Evolutionary conservation across 2,888 invertebrate species (phyloP), one percentile per base, ranked within the genome.

Genomic region (Baronia brevicornis): DNA sequence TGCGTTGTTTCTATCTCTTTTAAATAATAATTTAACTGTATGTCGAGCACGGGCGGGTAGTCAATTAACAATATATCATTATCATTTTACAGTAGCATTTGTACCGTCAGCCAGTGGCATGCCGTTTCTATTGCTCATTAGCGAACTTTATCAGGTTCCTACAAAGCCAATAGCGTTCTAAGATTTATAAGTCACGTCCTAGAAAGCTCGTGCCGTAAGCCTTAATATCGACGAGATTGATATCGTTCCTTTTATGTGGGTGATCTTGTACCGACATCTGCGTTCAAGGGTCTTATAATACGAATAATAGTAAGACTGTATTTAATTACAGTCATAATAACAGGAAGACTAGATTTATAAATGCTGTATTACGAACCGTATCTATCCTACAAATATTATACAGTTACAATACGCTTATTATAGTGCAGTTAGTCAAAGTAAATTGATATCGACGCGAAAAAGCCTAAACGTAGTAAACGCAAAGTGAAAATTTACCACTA

Each of bases 151-250:
- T 59, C 46, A 36, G 38, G 48, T 43, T 44, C 42, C 38, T 39
- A 44, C 39, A 37, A 37, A 30, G 29, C 39, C 33, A 28, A 46
- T 48, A 55, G 48, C 46, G 50, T 55, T 56, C 49, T 32, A 33
- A 54, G 63, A 71, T 72, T 68, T 65, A 67, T 63, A 62, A 66
- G 60, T 66, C 67, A 69, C 64, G 67, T 55, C 62, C 49, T 58
- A 59, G 58, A 60, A 61, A 64, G 64, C 51, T 64, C 57, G 60
- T 60, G 63, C 51, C 41, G 37, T 46, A 45, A 48, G 46, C 51
- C 58, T 52, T 54, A 45, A 46, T 54, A 53, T 56, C 52, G 44
- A 42, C 47, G 50, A 33, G 54, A 51, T 38, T 36, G 54, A 48
- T 54, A 51, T 48, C 49, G 43, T 54, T 15, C 13, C 23, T 13